A percentile compares a stretch with the other conserved stretches of the same genome.
Evolutionary conservation across 2,888 invertebrate genomes (phyloP).

Genomic region (Julus scandinavius): DNA sequence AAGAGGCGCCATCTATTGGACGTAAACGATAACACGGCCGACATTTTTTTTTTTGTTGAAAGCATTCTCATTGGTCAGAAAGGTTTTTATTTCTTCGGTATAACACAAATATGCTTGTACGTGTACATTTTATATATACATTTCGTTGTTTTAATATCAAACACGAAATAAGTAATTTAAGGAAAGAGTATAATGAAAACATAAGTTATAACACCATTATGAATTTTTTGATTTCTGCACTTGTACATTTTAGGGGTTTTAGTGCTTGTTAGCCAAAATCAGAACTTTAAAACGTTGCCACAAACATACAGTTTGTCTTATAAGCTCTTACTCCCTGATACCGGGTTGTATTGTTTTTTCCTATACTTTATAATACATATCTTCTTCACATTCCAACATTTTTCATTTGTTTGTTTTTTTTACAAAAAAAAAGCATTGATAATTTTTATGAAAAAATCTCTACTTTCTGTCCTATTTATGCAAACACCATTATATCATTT

Average conservation of each 20-base stretch:
- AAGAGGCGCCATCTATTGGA: slow-evolving; percentile 1
- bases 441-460: neutral
- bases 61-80: neutral
- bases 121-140: slow-evolving; percentile 6
- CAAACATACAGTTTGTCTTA: neutral
- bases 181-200: neutral
- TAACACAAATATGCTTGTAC: neutral
- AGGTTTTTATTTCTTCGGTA: slow-evolving; percentile 4
- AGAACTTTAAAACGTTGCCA: neutral
- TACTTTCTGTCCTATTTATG: slow-evolving; percentile 21
- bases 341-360: neutral
- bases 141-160: neutral
- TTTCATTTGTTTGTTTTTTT: neutral
- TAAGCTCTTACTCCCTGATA: neutral
- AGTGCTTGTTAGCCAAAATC: neutral
- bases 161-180: neutral
- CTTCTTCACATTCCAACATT: slow-evolving; percentile 39
- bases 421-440: neutral
- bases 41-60: neutral
- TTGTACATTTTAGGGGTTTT: neutral
- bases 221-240: neutral
- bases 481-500: slow-evolving; percentile 40
- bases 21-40: neutral
- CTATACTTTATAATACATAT: slow-evolving; percentile 14
- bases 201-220: neutral